Conservation (phyloP, 2,113 vertebrate species). For the Lanius collurio region DNA sequence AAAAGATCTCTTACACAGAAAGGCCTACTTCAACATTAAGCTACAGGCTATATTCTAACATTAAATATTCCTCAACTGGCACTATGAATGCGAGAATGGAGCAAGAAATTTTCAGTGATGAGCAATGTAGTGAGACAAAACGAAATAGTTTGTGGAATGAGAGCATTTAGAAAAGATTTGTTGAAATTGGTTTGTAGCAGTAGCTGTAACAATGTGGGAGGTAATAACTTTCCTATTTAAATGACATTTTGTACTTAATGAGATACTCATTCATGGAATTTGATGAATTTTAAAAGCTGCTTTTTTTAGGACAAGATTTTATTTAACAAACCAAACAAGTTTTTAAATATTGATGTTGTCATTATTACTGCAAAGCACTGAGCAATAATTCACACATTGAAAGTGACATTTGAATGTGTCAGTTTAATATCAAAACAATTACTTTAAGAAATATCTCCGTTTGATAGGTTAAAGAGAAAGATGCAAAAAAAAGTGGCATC, state of each 20-base stretch:
- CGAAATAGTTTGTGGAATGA: not conserved
- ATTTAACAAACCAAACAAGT: constrained; percentile 54
- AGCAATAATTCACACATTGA: constrained; percentile 77
- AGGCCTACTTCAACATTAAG: not conserved
- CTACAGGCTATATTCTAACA: not conserved
- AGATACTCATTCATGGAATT: constrained; percentile 10
- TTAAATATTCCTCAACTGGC: not conserved
- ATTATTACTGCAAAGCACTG: constrained; percentile 73
- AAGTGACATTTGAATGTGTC: constrained; percentile 72
- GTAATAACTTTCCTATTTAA: constrained; percentile 43
- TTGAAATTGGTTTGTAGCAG: constrained; percentile 22
- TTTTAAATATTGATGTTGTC: constrained; percentile 78
- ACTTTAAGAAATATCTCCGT: constrained; percentile 58
- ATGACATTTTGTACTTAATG: constrained; percentile 45
- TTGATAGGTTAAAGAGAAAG: constrained; percentile 70
- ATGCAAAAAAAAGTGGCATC: constrained; percentile 6
- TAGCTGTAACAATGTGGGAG: constrained; percentile 35
- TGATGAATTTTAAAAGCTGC: constrained; percentile 32
- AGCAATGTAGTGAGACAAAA: not conserved
- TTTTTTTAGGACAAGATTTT: constrained; percentile 28
- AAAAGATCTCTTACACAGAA: not conserved
- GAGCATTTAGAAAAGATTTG: not conserved
- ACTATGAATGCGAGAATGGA: not conserved
- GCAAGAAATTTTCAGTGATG: not conserved
- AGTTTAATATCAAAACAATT: constrained; percentile 76